Evolutionary conservation across 1,140 invertebrate genomes (phyloP), one percentile per base, ranked within the genome.

Genomic region (Augochlora pura): DNA sequence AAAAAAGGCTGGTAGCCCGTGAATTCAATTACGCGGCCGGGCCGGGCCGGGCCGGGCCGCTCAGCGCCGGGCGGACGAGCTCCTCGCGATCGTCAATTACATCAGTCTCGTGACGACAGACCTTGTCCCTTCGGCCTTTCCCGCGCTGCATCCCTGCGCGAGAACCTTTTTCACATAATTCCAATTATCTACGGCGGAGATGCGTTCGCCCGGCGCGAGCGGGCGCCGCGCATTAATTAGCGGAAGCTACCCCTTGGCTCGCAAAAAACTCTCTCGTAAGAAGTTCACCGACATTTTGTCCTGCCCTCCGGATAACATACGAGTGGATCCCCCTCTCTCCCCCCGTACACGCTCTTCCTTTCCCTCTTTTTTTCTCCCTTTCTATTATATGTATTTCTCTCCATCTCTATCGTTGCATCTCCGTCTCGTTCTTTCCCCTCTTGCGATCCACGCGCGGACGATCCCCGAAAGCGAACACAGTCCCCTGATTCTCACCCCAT

Each of bases 11-110:
- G n/a, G 54, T 73, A 84, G 89, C 87, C 88, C 88, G 88, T 91
- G 90, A 92, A 92, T 92, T 92, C 88, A 91, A 91, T 92, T 91
- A 92, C 88, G 78, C 83, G 83, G 85, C 67, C 59, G 49, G 59
- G 64, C 49, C 32, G 32, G 32, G 32, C 32, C 32, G 32, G 32
- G 32, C 32, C 32, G 32, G 32, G 32, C 32, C 32, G 32, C 32
- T 32, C 32, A 1, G 32, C 84, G 85, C 67, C 59, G 49, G 59
- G 64, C 60, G 27, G 46, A 67, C 54, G 69, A 65, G 69, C 66
- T 32, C 21, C n/a, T 60, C 86, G 76, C 65, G 74, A 83, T 87
- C 86, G 90, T 92, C 91, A 91, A 90, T 92, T 92, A 91, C 90
- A 89, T 91, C 88, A 87, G 88, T 92, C 89, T 91, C 89, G 87